Base-by-base conservation (phyloP, 1,140 invertebrate species). In the Pseudomyrmex pallidus region DNA sequence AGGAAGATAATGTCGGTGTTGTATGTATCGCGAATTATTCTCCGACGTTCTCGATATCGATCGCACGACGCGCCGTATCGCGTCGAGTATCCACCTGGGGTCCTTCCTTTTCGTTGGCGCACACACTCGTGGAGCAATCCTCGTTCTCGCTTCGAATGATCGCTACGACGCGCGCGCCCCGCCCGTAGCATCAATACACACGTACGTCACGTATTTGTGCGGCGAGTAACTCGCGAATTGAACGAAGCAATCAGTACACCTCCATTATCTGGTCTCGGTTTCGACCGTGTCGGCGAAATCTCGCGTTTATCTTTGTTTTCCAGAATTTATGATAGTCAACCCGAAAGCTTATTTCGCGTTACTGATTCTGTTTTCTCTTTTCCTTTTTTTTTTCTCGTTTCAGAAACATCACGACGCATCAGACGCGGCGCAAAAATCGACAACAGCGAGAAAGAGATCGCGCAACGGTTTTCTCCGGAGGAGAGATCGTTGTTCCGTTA, bases 221-320 rank as follows among this genome's bases (percentile, higher is more conserved):
- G 50, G 72, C 78, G 57, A 70, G 70, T 74, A 61, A 73, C 78
- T 82, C 78, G 78, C 54, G 78, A 82, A 82, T 82, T 74, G 78
- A 82, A 82, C 78, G 78, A 82, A 82, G 78, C 78, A 82, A 82
- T 82, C 78, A 82, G 72, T 73, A 73, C 35, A 64, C 70, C 78
- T 82, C 68, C 70, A 82, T 82, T 82, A 82, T 74, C 78, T 64
- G 78, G 44, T 72, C 35, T 72, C 78, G 22, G 78, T 56, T 74
- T 74, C 78, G 70, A 57, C n/a, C 68, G 52, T 46, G 76, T 35
- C 76, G 66, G 76, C 35, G 46, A 64, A 17, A 80, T 80, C 76
- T 59, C 78, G 57, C 68, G 64, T 82, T 82, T 74, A 82, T 82
- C 78, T 82, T 82, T 70, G 78, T 74, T 82, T 74, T 82, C 78